Base-by-base conservation (phyloP, 2,888 invertebrate species). In the Agonopterix alstromeriana region DNA sequence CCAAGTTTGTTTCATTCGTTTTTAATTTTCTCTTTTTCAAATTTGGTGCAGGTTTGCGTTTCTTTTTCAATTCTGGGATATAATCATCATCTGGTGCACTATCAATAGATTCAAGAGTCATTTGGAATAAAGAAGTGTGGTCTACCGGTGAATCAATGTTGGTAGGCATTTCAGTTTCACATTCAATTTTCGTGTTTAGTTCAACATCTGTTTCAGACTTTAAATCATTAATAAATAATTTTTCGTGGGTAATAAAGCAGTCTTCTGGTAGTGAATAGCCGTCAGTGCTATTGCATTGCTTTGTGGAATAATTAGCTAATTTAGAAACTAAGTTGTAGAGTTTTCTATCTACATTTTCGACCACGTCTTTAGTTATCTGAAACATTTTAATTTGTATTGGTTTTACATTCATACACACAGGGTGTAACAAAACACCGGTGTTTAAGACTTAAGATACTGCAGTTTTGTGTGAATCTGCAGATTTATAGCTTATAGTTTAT, bases 281-380 rank as follows among this genome's bases (percentile, higher is more conserved):
- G 11, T 36, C 38, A 11, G 11, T 44, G 44, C 11, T 11, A 11
- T 36, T 44, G 44, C 11, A 36, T 10, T 10, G 10, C 4, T 10
- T 36, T 14, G 14, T 36, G 9, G 36, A 9, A 12, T 12, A 12
- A 5, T 5, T 7, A 10, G 12, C 4, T 12, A 45, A n/a, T 43
- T 36, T 49, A n/a, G 65, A 62, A 53, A 53, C 52, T 14, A 71
- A 51, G 43, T 61, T 58, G 45, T 61, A 52, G 10, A 47, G 11
- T 48, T 57, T 63, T 4, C 67, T 56, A 48, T 67, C 57, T 10
- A 70, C 47, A 12, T 50, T 57, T 48, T 47, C 45, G n/a, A 67
- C 50, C 0, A 12, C 9, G 36, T 55, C 40, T 27, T 49, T 52
- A 42, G 56, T 60, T 10, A 57, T 35, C 69, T 68, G 57, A 9